phyloP scores from a whole-genome alignment of 2,888 invertebrate species.

The Dendrolimus houi region DNA sequence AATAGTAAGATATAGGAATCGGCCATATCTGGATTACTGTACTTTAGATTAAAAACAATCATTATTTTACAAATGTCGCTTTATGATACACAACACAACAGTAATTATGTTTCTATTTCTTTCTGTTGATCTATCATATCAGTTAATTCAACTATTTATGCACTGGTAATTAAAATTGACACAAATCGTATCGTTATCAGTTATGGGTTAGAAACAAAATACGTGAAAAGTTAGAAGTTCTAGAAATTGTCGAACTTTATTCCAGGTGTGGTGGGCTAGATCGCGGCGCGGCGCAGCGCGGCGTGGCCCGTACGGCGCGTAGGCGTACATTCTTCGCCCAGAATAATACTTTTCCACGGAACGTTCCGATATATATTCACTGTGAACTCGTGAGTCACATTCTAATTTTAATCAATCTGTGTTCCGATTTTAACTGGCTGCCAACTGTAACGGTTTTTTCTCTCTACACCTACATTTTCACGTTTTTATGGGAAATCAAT shows the following conservation, averaged over 20 bases:
- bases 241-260: not conserved
- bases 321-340: constrained; percentile 56
- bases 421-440: constrained; percentile 42
- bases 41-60: not conserved
- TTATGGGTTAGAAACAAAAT: no score
- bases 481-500: not conserved
- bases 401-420: constrained; percentile 60
- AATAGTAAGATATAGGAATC: no score
- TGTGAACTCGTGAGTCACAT: constrained; percentile 54
- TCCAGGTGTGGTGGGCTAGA: not conserved
- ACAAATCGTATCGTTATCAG: no score
- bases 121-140: no score
- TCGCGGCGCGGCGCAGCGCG: constrained; percentile 2
- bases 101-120: no score
- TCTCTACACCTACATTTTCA: not conserved
- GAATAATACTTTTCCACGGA: constrained; percentile 56
- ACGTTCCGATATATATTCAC: constrained; percentile 54
- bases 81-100: no score
- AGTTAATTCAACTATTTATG: no score
- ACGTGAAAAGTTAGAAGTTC: not conserved
- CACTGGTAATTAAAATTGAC: no score
- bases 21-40: no score
- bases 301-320: constrained; percentile 23
- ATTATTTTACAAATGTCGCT: not conserved
- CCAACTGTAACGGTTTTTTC: constrained; percentile 10